Evolutionary conservation across 2,888 invertebrate genomes (phyloP).

Genomic region (Acronicta psi): DNA sequence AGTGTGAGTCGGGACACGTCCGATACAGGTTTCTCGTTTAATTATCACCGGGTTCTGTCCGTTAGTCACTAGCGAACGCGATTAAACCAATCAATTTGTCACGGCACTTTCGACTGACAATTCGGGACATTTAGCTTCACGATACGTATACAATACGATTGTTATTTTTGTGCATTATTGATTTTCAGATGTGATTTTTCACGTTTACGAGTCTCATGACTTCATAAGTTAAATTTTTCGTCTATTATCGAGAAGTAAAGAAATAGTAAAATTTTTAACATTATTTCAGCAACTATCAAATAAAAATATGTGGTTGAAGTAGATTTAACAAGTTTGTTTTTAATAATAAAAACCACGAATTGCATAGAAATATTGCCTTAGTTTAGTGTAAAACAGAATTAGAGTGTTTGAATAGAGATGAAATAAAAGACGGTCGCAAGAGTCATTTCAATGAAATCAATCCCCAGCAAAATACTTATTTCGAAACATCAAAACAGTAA

Average conservation of each 20-base stretch:
- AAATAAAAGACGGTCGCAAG: slow-evolving; percentile 34
- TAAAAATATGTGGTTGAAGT: no score
- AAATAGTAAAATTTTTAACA: no score
- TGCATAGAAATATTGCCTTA: no score
- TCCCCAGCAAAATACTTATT: slow-evolving; percentile 23
- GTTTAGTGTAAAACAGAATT: no score
- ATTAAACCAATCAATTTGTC: slow-evolving; percentile 65
- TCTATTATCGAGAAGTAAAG: no score
- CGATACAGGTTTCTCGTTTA: slow-evolving; percentile 59
- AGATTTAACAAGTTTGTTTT: no score
- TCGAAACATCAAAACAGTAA: slow-evolving; percentile 5
- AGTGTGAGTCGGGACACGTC: slow-evolving; percentile 56
- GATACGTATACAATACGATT: slow-evolving; percentile 33
- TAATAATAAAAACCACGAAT: no score
- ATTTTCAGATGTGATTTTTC: no score
- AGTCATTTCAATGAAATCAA: slow-evolving; percentile 25
- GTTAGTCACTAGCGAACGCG: slow-evolving; percentile 59
- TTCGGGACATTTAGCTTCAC: slow-evolving; percentile 42
- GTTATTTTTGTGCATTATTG: slow-evolving; percentile 22
- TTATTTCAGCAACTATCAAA: no score
- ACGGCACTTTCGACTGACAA: slow-evolving; percentile 57
- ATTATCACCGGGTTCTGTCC: slow-evolving; percentile 57
- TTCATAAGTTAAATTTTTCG: no score
- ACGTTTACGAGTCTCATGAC: no score
- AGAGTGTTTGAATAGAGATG: slow-evolving; percentile 21